Percentiles rank a stretch among this genome's conserved stretches.
phyloP scores from a whole-genome alignment of 92 coral and sea anemone genomes.

The Anthopleura xanthogrammica region DNA sequence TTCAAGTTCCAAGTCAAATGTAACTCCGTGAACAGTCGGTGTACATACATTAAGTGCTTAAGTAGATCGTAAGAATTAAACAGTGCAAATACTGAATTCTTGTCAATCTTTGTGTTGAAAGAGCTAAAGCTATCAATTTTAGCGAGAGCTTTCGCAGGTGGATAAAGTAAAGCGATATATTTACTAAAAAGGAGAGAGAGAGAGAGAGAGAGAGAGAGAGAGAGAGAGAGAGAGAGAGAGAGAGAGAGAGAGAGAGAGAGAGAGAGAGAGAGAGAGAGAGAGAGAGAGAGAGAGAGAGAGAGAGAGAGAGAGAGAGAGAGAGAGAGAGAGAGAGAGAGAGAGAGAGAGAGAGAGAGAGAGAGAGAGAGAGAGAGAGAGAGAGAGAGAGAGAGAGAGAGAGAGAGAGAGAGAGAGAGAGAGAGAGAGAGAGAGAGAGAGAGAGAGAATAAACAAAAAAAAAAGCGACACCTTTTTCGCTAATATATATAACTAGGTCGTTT shows the following conservation, averaged over 20 bases:
- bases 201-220: background rate
- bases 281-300: background rate
- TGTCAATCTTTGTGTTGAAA: background rate
- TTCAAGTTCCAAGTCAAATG: background rate
- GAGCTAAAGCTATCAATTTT: background rate
- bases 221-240: background rate
- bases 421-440: background rate
- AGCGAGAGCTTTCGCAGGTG: too few relatives aligned
- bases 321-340: background rate
- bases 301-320: background rate
- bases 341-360: background rate
- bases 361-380: background rate
- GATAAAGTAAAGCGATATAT: too few relatives aligned
- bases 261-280: background rate
- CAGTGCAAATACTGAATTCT: background rate
- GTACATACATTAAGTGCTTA: constrained; percentile 3
- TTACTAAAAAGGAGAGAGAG: background rate
- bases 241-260: background rate
- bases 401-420: background rate
- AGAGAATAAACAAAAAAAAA: too few relatives aligned
- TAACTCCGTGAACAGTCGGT: background rate
- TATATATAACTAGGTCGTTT: too few relatives aligned
- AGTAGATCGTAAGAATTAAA: background rate
- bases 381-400: background rate
- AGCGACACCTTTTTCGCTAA: too few relatives aligned